These are phyloP conservation scores for Lytechinus variegatus DNA, from an alignment of 35 echinoderm and acorn worm species.

Conservation along the genomic window DNA sequence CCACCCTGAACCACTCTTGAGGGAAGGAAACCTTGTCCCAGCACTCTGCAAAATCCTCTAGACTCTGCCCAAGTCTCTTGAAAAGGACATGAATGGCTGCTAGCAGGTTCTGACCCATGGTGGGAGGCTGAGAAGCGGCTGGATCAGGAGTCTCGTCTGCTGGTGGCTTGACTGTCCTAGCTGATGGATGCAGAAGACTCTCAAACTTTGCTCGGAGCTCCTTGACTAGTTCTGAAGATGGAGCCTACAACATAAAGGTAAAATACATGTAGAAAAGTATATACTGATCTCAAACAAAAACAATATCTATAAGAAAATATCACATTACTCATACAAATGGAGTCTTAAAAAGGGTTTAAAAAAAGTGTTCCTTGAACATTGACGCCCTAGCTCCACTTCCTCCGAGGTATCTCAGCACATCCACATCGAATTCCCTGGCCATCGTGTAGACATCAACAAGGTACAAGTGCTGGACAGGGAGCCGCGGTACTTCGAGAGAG, in stretches of 20 bases:
- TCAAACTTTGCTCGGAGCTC: slow-evolving; percentile 37
- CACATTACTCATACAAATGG: not conserved
- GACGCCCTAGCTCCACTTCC: too few species aligned
- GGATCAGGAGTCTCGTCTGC: not conserved
- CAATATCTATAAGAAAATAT: not conserved
- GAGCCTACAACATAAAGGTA: not conserved
- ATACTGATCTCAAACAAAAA: not conserved
- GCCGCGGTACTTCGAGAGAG: too few species aligned
- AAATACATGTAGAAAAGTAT: not conserved
- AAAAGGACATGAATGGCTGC: slow-evolving; percentile 80
- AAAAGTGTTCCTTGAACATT: too few species aligned
- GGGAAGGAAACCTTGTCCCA: slow-evolving; percentile 61
- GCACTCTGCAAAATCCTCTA: slow-evolving; percentile 62
- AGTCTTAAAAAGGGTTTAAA: too few species aligned
- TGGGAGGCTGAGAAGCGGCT: slow-evolving; percentile 50
- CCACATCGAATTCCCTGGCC: too few species aligned
- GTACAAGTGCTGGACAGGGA: too few species aligned
- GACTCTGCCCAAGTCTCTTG: slow-evolving; percentile 59
- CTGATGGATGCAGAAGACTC: slow-evolving; percentile 39
- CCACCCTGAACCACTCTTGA: slow-evolving; percentile 69
- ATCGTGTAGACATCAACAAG: too few species aligned
- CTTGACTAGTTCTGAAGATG: slow-evolving; percentile 52
- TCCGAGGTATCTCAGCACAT: too few species aligned
- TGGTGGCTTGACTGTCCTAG: not conserved
- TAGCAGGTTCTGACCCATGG: slow-evolving; percentile 82